Evolutionary conservation across 2,797 vertebrate species (phyloP), one percentile per base, ranked within the genome.

Genomic region (Ataeniobius toweri): DNA sequence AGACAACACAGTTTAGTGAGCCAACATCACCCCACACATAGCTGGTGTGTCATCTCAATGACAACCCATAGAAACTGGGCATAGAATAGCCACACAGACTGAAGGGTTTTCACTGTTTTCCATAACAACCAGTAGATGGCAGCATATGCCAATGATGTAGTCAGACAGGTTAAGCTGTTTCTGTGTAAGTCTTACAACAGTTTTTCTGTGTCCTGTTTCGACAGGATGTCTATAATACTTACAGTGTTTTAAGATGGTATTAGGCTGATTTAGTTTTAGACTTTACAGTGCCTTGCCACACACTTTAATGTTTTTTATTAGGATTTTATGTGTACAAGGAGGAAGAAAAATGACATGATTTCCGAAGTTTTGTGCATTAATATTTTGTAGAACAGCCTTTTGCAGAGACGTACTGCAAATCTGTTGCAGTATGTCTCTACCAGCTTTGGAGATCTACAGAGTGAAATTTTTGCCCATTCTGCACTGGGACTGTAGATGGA

Each of bases 61-160:
- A 89, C 85, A 78, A 87, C 83, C 75, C 85, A 75, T 72, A 87
- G 88, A 82, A 78, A 83, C 79, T 12, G 63, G 31, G n/a, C 10
- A 65, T 63, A 85, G 88, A 89, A 4, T 0, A 1, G 76, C 74
- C 31, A 68, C 63, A 73, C 70, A 73, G 53, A 48, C 75, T 83
- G 85, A 80, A 77, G 76, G 2, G 8, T 10, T 7, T 28, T 7
- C 14, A n/a, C 77, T 78, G 58, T 75, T 36, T 20, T 6, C 26
- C 16, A 3, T 18, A 65, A 28, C 36, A 28, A 59, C 89, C 90
- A 85, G 53, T 50, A 91, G 91, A 85, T 89, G 90, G 87, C 82
- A 83, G 87, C 73, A 72, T 28, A 13, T 41, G 67, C 71, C 72
- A 48, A 79, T 77, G 16, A 2, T 41, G 73, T 22, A 28, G n/a